A percentile compares a stretch with the other conserved stretches of the same genome.
These are phyloP conservation scores for Beris chalybata DNA, from an alignment of 2,888 invertebrate genomes.

Conservation along the genomic window DNA sequence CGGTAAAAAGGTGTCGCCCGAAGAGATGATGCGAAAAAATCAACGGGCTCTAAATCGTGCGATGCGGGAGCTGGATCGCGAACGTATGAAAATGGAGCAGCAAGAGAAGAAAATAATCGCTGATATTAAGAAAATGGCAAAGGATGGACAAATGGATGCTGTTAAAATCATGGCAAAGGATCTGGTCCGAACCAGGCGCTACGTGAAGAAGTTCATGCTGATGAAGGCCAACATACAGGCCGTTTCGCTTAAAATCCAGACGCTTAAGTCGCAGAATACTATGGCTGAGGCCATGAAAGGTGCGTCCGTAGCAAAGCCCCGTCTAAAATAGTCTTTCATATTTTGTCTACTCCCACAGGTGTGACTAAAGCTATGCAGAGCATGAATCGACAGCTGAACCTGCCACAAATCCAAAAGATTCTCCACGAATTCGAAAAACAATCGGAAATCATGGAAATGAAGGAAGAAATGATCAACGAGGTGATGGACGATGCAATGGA, in stretches of 20 bases:
- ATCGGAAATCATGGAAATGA: conserved; percentile 99
- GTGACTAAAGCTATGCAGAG: conserved; percentile 97
- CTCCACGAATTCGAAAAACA: conserved; percentile 98
- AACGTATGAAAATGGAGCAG: conserved; percentile 93
- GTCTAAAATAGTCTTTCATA: background rate
- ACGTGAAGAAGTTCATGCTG: conserved; percentile 97
- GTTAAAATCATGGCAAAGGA: conserved; percentile 99
- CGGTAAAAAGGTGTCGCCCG: conserved; percentile 93
- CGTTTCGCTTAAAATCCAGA: conserved; percentile 95
- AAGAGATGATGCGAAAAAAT: conserved; percentile 97
- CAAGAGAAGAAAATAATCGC: conserved; percentile 98
- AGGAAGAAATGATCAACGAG: conserved; percentile 99
- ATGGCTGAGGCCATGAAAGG: conserved; percentile 99
- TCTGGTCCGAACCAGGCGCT: conserved; percentile 91
- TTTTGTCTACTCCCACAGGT: conserved; percentile 52
- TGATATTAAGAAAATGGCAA: conserved; percentile 98
- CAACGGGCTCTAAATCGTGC: conserved; percentile 97
- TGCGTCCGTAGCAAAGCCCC: conserved; percentile 35
- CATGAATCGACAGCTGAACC: conserved; percentile 96
- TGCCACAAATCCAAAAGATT: conserved; percentile 98
- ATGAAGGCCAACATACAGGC: conserved; percentile 99
- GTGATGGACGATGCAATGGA: conserved; percentile 99
- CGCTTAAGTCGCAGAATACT: conserved; percentile 95
- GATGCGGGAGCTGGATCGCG: conserved; percentile 95
- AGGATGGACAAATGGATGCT: conserved; percentile 99